A percentile compares a stretch with the other conserved stretches of the same genome.
Conservation (phyloP, 1,140 invertebrate genomes). For the Bombyx mandarina region DNA sequence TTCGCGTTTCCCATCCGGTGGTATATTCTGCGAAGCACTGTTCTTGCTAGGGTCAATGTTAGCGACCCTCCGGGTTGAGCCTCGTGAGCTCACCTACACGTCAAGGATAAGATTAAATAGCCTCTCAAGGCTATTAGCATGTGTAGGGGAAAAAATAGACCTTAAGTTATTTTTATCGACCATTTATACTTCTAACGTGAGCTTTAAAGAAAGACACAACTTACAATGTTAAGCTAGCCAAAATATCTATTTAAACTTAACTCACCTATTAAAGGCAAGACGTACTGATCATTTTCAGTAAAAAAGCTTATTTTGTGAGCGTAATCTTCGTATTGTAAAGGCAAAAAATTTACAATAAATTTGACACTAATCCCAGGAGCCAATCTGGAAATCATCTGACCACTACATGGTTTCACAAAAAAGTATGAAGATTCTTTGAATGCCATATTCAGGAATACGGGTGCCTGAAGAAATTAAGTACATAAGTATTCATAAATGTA, state of each 20-base stretch:
- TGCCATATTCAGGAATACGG: constrained; percentile 48
- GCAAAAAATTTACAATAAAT: constrained; percentile 43
- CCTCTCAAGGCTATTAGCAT: too few relatives aligned
- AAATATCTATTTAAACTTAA: too few relatives aligned
- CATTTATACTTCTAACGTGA: neutral
- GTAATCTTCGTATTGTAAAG: constrained; percentile 46
- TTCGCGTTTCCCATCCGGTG: too few relatives aligned
- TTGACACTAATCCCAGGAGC: constrained; percentile 56
- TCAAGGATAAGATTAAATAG: too few relatives aligned
- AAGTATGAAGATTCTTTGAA: constrained; percentile 54
- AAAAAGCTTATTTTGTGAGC: constrained; percentile 48
- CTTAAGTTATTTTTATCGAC: neutral
- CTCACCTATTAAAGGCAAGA: constrained; percentile 46
- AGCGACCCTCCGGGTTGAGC: too few relatives aligned
- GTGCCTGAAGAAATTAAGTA: constrained; percentile 21
- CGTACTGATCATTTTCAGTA: constrained; percentile 53
- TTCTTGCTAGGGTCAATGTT: too few relatives aligned
- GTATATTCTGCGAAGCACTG: too few relatives aligned
- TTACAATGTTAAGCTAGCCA: neutral
- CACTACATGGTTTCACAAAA: constrained; percentile 39
- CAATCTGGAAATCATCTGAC: constrained; percentile 37
- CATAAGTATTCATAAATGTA: too few relatives aligned
- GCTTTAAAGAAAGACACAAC: neutral
- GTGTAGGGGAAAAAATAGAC: neutral
- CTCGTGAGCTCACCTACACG: too few relatives aligned